Conservation (phyloP, 2,797 vertebrate genomes). For the Rhynchotus rufescens region DNA sequence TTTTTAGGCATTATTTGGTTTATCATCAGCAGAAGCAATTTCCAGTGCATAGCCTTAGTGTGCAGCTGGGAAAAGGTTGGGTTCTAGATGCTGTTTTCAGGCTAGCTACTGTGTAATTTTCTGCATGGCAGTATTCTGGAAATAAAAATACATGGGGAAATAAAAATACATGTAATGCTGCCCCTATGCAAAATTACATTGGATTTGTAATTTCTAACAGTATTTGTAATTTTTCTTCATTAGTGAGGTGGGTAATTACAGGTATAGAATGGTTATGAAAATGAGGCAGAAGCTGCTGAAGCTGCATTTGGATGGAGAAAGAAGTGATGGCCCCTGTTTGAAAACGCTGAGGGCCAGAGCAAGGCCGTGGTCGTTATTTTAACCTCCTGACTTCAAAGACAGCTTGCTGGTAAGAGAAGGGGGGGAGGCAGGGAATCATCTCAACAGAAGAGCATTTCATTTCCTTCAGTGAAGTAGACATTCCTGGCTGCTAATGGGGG, state of each 20-base stretch:
- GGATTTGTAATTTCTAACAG: background rate
- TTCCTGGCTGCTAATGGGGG: slow-evolving; percentile 85
- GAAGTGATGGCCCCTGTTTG: slow-evolving; percentile 78
- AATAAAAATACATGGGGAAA: background rate
- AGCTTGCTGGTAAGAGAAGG: slow-evolving; percentile 57
- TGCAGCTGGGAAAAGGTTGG: slow-evolving; percentile 13
- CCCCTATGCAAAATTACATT: background rate
- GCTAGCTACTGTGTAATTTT: background rate
- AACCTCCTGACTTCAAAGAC: slow-evolving; percentile 89
- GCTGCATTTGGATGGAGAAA: background rate
- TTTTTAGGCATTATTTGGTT: slow-evolving; percentile 38
- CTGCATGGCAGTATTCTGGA: background rate
- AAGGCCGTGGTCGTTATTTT: slow-evolving; percentile 85
- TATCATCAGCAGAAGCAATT: slow-evolving; percentile 50
- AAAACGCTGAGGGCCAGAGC: slow-evolving; percentile 67
- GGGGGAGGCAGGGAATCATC: slow-evolving; percentile 67
- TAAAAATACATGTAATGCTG: background rate
- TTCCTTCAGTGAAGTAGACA: slow-evolving; percentile 84
- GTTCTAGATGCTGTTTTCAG: background rate
- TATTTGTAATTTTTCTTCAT: background rate
- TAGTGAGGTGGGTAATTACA: background rate
- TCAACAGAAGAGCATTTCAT: slow-evolving; percentile 89
- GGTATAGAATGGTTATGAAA: background rate
- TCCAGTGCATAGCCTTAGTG: slow-evolving; percentile 68
- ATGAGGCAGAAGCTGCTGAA: background rate